Percentiles rank a stretch among this genome's conserved stretches.
These are phyloP conservation scores for Tetragonula carbonaria DNA, from an alignment of 2,888 invertebrate species.

Conservation along the genomic window DNA sequence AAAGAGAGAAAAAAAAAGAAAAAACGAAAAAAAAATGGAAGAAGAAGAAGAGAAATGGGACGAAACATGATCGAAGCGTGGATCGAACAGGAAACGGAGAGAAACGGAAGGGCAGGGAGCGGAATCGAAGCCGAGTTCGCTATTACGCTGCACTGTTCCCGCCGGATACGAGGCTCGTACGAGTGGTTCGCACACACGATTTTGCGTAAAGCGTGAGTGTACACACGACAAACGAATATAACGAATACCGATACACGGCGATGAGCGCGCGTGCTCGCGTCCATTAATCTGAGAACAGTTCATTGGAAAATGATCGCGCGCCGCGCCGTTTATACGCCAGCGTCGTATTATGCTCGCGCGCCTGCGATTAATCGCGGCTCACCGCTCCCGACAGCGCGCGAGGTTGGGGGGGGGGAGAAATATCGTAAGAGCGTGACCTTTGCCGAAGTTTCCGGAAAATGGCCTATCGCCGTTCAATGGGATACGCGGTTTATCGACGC, in stretches of 20 bases:
- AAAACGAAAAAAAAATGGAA: background rate
- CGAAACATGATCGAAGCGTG: background rate
- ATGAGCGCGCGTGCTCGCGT: slow-evolving; percentile 12
- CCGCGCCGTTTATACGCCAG: slow-evolving; percentile 47
- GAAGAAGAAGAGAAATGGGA: background rate
- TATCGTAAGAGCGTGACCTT: slow-evolving; percentile 54
- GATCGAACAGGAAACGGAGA: slow-evolving; percentile 15
- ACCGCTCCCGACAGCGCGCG: slow-evolving; percentile 31
- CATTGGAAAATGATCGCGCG: slow-evolving; percentile 68
- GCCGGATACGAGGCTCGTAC: slow-evolving; percentile 53
- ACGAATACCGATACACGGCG: slow-evolving; percentile 8
- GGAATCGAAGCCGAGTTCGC: slow-evolving; percentile 47
- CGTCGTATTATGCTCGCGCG: slow-evolving; percentile 58
- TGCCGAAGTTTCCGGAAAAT: slow-evolving; percentile 21
- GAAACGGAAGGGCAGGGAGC: background rate
- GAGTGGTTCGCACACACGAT: slow-evolving; percentile 27
- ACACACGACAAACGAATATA: slow-evolving; percentile 3
- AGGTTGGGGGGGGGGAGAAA: slow-evolving; percentile 46
- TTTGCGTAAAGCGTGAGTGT: background rate
- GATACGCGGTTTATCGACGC: slow-evolving; percentile 28
- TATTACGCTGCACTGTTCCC: slow-evolving; percentile 59
- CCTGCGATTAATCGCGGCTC: slow-evolving; percentile 63
- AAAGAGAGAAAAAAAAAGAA: background rate
- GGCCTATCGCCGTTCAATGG: slow-evolving; percentile 14
- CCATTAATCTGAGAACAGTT: slow-evolving; percentile 70